Evolutionary conservation across 2,797 vertebrate genomes (phyloP).

Genomic region (Pangasius sanitwongsei): DNA sequence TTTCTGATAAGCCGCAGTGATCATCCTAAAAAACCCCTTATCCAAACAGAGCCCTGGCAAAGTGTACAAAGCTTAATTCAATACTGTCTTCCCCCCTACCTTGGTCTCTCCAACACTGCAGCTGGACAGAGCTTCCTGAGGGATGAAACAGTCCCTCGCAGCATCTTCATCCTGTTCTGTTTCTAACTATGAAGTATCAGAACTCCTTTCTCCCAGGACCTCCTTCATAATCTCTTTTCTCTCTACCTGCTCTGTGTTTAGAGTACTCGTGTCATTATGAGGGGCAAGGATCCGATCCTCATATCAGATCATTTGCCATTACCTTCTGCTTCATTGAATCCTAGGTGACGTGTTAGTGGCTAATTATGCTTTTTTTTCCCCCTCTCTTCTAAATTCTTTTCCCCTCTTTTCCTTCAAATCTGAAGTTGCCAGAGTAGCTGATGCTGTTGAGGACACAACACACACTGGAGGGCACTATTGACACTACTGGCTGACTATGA

Average conservation of each 20-base stretch:
- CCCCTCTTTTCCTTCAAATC: background rate
- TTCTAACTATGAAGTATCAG: background rate
- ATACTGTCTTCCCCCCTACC: conserved; percentile 49
- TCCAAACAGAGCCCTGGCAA: conserved; percentile 72
- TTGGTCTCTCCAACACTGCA: conserved; percentile 35
- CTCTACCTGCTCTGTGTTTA: background rate
- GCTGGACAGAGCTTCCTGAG: conserved; percentile 72
- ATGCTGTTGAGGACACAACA: background rate
- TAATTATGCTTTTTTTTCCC: background rate
- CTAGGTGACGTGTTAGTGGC: background rate
- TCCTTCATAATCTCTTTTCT: background rate
- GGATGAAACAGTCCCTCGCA: conserved; percentile 45
- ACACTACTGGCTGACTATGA: background rate
- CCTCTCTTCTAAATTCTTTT: background rate
- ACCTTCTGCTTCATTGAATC: background rate
- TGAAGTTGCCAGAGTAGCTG: background rate
- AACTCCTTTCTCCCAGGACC: background rate
- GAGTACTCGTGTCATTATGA: background rate
- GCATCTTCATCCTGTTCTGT: conserved; percentile 41
- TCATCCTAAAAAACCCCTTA: conserved; percentile 69
- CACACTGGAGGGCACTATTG: background rate
- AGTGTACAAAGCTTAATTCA: conserved; percentile 76
- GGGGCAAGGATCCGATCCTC: background rate
- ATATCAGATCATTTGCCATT: background rate
- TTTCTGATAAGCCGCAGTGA: conserved; percentile 66